Evolutionary conservation across 2,888 invertebrate genomes (phyloP).

Genomic region (Acanthosepion esculentum): DNA sequence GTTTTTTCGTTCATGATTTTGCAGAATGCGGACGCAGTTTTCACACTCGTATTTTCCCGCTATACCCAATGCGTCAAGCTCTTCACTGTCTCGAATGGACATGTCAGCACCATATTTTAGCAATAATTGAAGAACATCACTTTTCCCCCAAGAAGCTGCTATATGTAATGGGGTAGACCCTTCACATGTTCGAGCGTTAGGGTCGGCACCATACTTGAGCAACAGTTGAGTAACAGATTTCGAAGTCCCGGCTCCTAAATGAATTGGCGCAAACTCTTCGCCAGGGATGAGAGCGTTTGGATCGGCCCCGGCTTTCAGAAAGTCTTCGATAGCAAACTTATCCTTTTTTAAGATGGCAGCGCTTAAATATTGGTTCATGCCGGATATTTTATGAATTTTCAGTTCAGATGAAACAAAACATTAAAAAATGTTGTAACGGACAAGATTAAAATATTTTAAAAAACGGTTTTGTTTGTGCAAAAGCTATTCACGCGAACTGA

Average conservation of each 20-base stretch:
- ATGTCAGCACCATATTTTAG: not conserved
- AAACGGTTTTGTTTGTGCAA: no score
- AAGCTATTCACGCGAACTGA: no score
- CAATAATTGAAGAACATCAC: not conserved
- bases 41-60: not conserved
- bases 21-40: not conserved
- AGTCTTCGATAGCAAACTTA: not conserved
- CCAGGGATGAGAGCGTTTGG: not conserved
- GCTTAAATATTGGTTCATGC: not conserved
- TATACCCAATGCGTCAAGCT: not conserved
- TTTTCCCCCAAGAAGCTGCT: constrained; percentile 6
- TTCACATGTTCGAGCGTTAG: not conserved
- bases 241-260: not conserved
- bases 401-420: no score
- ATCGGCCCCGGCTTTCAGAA: not conserved
- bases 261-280: not conserved
- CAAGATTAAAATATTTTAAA: no score
- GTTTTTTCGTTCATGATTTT: not conserved
- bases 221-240: not conserved
- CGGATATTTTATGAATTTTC: not conserved
- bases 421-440: no score
- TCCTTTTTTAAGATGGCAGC: not conserved
- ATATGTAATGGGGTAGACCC: constrained; percentile 13
- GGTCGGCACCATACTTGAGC: not conserved
- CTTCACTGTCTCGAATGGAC: not conserved